Base-by-base conservation (phyloP, 1,140 invertebrate species). In the Geopemphigus sp. region DNA sequence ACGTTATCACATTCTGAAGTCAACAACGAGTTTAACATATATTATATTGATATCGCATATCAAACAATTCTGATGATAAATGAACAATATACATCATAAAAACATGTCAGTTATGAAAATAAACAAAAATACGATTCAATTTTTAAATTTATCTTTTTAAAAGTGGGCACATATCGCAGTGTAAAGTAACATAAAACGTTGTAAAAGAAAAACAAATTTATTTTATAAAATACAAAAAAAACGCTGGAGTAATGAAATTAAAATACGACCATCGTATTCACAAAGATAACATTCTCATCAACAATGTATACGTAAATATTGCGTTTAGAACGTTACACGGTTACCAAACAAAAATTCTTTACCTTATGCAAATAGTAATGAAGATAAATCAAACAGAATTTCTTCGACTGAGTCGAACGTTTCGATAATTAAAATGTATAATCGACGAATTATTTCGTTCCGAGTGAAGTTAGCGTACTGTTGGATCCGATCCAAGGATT, bases 361-460 rank as follows among this genome's bases (percentile, higher is more conserved):
- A 39, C 8, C 8, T 39, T 39, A 39, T 8, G 8, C 8, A 39
- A 39, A 39, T 39, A 39, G 8, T 10, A 50, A 66, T 45, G 11
- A 68, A 24, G 32, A 68, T 47, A 68, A 68, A 26, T 24, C 14
- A 5, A 8, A 68, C 24, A 17, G n/a, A 68, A 68, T 68, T 68
- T 68, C 39, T 68, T 68, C 39, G 15, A 26, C 45, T 68, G 14
- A 50, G 12, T 39, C 15, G n/a, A 76, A 45, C 32, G 53, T 76
- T 59, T n/a, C 72, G 54, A 39, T 76, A 59, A 76, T 76, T 76
- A 76, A 76, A 76, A 39, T 39, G 8, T 76, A 59, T 57, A 76
- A 59, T 45, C n/a, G 72, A 54, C 45, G 29, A 76, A 56, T 54
- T 29, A 73, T 73, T 32, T 57, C 24, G 56, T 15, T 19, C 12